Evolutionary conservation across 2,797 vertebrate genomes (phyloP).

Genomic region (Rhinoraja longicauda): DNA sequence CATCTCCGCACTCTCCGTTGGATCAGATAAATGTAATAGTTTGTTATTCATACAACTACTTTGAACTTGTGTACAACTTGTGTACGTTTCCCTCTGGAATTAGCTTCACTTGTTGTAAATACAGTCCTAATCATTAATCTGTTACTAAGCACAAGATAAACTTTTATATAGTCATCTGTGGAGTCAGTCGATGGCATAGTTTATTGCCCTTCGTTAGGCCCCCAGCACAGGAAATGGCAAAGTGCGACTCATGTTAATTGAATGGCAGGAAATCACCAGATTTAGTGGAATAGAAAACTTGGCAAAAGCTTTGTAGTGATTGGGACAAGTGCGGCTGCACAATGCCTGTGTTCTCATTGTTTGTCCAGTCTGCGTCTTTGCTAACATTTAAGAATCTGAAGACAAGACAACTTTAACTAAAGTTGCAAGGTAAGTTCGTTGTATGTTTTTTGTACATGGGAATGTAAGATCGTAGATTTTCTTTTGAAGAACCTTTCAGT

Average conservation of each 20-base stretch:
- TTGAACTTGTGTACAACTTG: background rate
- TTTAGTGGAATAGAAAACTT: conserved; percentile 60
- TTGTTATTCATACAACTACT: background rate
- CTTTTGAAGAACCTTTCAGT: background rate
- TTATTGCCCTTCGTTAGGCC: conserved; percentile 40
- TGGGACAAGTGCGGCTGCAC: conserved; percentile 49
- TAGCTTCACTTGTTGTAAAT: background rate
- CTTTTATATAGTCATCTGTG: background rate
- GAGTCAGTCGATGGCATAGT: background rate
- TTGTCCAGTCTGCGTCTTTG: background rate
- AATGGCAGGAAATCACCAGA: conserved; percentile 73
- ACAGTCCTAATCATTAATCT: background rate
- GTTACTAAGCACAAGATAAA: background rate
- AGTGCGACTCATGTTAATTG: conserved; percentile 57
- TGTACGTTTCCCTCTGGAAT: background rate
- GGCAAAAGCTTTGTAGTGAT: conserved; percentile 54
- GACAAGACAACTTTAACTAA: background rate
- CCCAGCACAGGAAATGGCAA: conserved; percentile 62
- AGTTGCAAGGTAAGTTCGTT: background rate
- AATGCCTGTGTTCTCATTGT: background rate
- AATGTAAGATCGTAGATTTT: background rate
- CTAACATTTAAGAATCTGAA: background rate
- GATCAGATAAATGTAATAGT: background rate
- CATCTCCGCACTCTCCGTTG: background rate
- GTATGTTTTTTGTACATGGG: background rate